These are phyloP conservation scores for Endotricha flammealis DNA, from an alignment of 2,888 invertebrate genomes.

Conservation along the genomic window DNA sequence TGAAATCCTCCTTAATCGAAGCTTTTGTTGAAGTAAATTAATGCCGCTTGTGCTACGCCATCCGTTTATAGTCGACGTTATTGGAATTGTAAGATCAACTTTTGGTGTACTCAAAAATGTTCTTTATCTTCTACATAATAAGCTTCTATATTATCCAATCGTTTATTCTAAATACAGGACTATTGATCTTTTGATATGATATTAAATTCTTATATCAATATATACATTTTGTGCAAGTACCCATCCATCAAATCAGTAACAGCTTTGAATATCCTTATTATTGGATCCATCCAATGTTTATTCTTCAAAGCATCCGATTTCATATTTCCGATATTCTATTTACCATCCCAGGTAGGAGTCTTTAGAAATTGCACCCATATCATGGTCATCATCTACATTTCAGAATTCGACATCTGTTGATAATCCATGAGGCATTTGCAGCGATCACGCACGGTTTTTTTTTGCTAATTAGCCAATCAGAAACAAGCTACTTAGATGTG, in stretches of 20 bases:
- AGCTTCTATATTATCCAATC: neutral
- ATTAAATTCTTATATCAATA: neutral
- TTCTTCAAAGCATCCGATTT: conserved; percentile 5
- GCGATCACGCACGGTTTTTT: conserved; percentile 60
- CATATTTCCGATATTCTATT: conserved; percentile 19
- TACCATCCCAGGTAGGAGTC: conserved; percentile 37
- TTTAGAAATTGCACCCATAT: conserved; percentile 48
- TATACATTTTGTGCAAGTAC: neutral
- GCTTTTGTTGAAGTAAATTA: conserved; percentile 36
- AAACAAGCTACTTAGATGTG: too few relatives aligned
- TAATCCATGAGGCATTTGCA: conserved; percentile 56
- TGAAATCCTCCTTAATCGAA: conserved; percentile 36
- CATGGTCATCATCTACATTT: conserved; percentile 46
- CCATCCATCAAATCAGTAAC: neutral
- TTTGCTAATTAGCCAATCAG: too few relatives aligned
- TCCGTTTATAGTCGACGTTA: conserved; percentile 14
- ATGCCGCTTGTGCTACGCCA: conserved; percentile 22
- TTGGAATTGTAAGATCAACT: conserved; percentile 8
- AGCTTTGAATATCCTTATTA: neutral
- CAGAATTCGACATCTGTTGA: conserved; percentile 61
- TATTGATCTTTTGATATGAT: too few relatives aligned
- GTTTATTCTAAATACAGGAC: neutral
- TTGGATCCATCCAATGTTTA: conserved; percentile 1
- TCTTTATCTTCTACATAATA: neutral
- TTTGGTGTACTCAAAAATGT: neutral